phyloP scores from a whole-genome alignment of 2,888 invertebrate genomes.

The Timema cristinae region DNA sequence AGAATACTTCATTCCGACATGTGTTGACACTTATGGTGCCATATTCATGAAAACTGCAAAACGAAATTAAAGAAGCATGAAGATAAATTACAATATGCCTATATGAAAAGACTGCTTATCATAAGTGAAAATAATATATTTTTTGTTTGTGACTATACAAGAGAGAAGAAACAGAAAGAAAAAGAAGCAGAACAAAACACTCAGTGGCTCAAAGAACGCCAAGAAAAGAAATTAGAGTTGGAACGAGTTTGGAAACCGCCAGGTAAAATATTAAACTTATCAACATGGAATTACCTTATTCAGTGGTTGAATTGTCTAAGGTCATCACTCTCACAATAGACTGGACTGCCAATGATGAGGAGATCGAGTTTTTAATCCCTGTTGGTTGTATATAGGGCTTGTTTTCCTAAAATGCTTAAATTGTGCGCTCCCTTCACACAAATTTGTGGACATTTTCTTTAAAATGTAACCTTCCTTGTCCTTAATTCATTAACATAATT shows the following conservation, averaged over 20 bases:
- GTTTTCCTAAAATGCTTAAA: no score
- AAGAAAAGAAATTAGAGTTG: constrained; percentile 58
- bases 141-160: constrained; percentile 20
- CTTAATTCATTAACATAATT: no score
- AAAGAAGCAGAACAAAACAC: constrained; percentile 60
- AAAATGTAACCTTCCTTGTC: no score
- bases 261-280: constrained; percentile 16
- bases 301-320: background rate
- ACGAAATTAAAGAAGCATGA: background rate
- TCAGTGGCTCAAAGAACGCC: constrained; percentile 62
- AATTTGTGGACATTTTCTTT: no score
- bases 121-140: background rate
- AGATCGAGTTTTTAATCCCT: no score
- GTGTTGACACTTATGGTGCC: no score
- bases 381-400: no score
- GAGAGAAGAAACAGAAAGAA: constrained; percentile 63
- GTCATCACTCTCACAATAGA: no score
- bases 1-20: no score
- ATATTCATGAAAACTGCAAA: constrained; percentile 2
- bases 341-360: no score
- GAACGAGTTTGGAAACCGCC: constrained; percentile 58
- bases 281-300: background rate
- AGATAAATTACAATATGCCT: background rate
- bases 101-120: no score
- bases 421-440: no score